These are phyloP conservation scores for Platysternon megacephalum DNA, from an alignment of 2,113 vertebrate genomes.

Conservation along the genomic window DNA sequence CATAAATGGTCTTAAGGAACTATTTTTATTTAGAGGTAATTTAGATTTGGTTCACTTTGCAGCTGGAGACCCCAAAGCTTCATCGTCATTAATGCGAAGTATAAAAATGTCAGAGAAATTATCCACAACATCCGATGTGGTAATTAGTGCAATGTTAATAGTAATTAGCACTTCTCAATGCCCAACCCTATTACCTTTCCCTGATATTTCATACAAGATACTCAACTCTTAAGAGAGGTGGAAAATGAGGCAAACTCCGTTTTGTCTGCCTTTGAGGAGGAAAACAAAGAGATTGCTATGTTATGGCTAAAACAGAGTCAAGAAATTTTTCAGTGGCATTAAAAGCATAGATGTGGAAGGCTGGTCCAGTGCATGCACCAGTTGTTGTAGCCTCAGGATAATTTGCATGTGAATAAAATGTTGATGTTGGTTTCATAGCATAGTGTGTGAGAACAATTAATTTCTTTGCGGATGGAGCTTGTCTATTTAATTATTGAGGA, in stretches of 20 bases:
- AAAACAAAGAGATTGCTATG: neutral
- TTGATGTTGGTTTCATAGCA: neutral
- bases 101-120: neutral
- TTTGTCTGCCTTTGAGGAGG: neutral
- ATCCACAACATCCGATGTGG: slow-evolving; percentile 27
- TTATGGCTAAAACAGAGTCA: slow-evolving; percentile 24
- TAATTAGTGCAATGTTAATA: neutral
- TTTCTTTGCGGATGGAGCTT: neutral
- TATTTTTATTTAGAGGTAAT: slow-evolving; percentile 52
- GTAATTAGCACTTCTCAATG: neutral
- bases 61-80: slow-evolving; percentile 28
- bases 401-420: neutral
- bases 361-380: neutral
- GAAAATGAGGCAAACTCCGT: slow-evolving; percentile 15
- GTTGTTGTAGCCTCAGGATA: slow-evolving; percentile 29
- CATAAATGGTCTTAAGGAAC: slow-evolving; percentile 48
- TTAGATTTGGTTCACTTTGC: slow-evolving; percentile 52
- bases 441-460: neutral
- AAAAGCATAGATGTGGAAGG: slow-evolving; percentile 48
- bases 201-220: slow-evolving; percentile 13
- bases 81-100: slow-evolving; percentile 26
- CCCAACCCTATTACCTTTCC: neutral
- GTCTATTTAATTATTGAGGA: neutral
- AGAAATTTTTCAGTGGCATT: slow-evolving; percentile 32
- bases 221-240: slow-evolving; percentile 50